Base-by-base conservation (phyloP, 1,140 invertebrate species). In the Diabrotica undecimpunctata region DNA sequence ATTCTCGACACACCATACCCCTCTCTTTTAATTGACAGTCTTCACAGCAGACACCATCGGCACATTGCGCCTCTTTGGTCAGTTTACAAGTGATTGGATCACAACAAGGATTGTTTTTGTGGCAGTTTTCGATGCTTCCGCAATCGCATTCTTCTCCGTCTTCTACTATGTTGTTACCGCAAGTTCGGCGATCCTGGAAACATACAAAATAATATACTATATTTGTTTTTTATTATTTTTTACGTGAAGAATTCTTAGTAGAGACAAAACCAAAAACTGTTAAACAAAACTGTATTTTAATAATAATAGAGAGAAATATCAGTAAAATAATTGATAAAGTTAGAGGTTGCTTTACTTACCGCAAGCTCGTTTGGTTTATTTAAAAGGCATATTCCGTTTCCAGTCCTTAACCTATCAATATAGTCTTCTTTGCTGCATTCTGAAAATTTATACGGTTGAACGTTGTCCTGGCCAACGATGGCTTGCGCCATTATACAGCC, bases 101-200 rank as follows among this genome's bases (percentile, higher is more conserved):
- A 82, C 96, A 98, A 81, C 96, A 98, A 2, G 93, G 93, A 81
- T 97, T 95, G 46, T 84, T 81, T 61, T 87, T 81, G 25, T 87
- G 84, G 81, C 96, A 98, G 70, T 96, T 91, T 64, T 95, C 86
- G 66, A 92, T 88, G 51, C 88, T 87, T 25, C 92, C 93, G 79
- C 92, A 95, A 81, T 94, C 93, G 80, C 96, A 98, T 77, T 97
- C 92, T 81, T 98, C 96, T 13, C 94, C 95, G 65, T 96, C 90
- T 75, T 98, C 95, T n/a, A 98, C 87, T 61, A 93, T 84, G 57
- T 89, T 90, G 82, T 98, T 98, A 66, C 96, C 96, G 83, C 96
- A 98, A 61, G 88, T 87, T 70, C 87, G 84, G 65, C 87, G 88
- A 61, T 87, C 81, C 74, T 89, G 85, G 75, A 89, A 75, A 86